These are phyloP conservation scores for Emberiza fucata DNA, from an alignment of 2,113 vertebrate genomes.

Conservation along the genomic window DNA sequence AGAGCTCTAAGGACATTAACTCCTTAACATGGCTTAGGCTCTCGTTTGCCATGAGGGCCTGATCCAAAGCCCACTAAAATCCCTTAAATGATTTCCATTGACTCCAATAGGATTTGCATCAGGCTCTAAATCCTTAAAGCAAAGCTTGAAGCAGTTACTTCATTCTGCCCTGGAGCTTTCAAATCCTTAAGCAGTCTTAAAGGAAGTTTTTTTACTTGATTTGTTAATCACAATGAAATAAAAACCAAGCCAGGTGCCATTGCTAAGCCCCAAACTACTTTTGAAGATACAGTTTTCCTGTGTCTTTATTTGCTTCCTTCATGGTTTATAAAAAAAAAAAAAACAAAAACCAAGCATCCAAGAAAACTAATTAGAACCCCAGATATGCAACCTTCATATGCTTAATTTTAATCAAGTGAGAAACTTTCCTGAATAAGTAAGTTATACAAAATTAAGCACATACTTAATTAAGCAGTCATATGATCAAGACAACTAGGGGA, in stretches of 20 bases:
- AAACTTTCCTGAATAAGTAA: slow-evolving; percentile 60
- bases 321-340: neutral
- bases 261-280: neutral
- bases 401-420: slow-evolving; percentile 67
- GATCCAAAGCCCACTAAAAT: slow-evolving; percentile 4
- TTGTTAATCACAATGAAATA: neutral
- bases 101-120: neutral
- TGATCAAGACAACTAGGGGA: slow-evolving; percentile 14
- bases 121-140: slow-evolving; percentile 2
- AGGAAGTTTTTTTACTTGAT: neutral
- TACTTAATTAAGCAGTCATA: slow-evolving; percentile 49
- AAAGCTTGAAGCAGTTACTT: neutral
- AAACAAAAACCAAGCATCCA: neutral
- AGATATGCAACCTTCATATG: slow-evolving; percentile 57
- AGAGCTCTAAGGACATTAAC: neutral
- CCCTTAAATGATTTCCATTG: neutral
- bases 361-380: slow-evolving; percentile 56
- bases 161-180: neutral
- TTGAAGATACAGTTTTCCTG: neutral
- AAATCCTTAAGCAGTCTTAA: slow-evolving; percentile 37
- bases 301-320: neutral
- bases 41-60: neutral
- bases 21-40: neutral
- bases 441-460: slow-evolving; percentile 56
- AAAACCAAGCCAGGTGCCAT: neutral